These are phyloP conservation scores for Lepilemur ruficaudatus DNA, from an alignment of 2,797 vertebrate genomes.

Conservation along the genomic window DNA sequence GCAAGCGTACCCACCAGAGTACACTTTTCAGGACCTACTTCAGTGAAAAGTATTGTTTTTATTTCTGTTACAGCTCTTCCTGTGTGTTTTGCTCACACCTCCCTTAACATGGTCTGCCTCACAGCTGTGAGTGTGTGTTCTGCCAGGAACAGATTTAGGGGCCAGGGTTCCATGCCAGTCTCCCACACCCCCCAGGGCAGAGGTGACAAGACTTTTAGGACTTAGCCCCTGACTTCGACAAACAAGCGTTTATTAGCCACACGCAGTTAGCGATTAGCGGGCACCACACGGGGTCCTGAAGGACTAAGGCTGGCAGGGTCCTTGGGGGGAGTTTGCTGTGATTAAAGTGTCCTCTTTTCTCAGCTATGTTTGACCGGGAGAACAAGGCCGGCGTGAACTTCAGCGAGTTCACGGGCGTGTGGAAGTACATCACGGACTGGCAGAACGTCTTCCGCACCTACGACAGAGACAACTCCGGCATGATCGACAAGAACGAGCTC, in stretches of 20 bases:
- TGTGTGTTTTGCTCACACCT: not conserved
- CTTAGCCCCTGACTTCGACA: not conserved
- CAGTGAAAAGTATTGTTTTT: too few relatives aligned
- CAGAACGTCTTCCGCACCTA: constrained; percentile 98
- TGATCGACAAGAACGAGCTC: constrained; percentile 98
- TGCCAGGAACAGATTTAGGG: not conserved
- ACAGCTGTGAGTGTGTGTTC: not conserved
- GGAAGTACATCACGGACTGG: constrained; percentile 99
- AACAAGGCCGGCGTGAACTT: constrained; percentile 99
- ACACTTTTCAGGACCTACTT: not conserved
- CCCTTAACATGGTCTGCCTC: not conserved
- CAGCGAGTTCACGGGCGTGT: constrained; percentile 97
- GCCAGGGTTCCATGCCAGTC: not conserved
- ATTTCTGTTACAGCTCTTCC: not conserved
- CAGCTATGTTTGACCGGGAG: constrained; percentile 99
- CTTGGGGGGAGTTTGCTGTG: not conserved
- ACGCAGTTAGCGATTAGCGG: too few relatives aligned
- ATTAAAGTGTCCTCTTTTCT: constrained; percentile 54
- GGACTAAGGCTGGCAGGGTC: not conserved
- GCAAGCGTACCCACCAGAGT: rapidly evolving
- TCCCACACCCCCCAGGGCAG: not conserved
- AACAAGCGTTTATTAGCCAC: not conserved
- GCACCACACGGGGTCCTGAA: not conserved
- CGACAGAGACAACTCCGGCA: constrained; percentile 97
- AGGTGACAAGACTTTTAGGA: not conserved